Percentiles rank a stretch among this genome's conserved stretches.
Evolutionary conservation across 1,140 invertebrate species (phyloP).

Genomic region (Drosophila yakuba): DNA sequence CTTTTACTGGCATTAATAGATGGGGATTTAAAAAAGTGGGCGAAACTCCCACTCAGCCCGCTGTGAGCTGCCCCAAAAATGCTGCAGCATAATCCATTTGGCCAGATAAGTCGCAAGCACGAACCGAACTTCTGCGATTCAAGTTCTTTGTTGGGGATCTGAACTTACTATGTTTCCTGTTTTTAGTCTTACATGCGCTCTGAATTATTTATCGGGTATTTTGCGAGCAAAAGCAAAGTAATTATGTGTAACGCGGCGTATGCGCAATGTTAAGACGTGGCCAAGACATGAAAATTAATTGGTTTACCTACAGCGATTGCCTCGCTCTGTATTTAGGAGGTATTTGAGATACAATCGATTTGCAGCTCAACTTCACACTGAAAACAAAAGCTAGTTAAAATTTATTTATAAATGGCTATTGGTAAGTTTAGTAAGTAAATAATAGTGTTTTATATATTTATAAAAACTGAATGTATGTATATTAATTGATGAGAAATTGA

Average conservation of each 20-base stretch:
- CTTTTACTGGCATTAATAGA: constrained; percentile 62
- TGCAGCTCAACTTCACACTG: constrained; percentile 11
- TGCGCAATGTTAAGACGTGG: constrained; percentile 56
- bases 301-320: constrained; percentile 51
- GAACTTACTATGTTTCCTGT: constrained; percentile 7
- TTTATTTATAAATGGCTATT: too few species aligned
- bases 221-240: constrained; percentile 41
- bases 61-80: constrained; percentile 7
- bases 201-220: constrained; percentile 67
- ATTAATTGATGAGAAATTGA: too few species aligned
- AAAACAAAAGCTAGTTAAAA: neutral
- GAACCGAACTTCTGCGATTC: constrained; percentile 12
- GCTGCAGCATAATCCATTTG: constrained; percentile 54
- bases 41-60: neutral
- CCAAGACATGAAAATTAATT: constrained; percentile 70
- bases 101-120: constrained; percentile 40
- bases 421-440: neutral
- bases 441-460: neutral
- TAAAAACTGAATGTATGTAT: too few species aligned
- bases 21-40: constrained; percentile 10
- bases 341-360: constrained; percentile 19
- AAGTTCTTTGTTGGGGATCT: constrained; percentile 16
- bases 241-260: constrained; percentile 71
- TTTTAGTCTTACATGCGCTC: constrained; percentile 49
- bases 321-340: neutral